These are phyloP conservation scores for Hoplodrina blanda DNA, from an alignment of 2,888 invertebrate genomes.

Conservation along the genomic window DNA sequence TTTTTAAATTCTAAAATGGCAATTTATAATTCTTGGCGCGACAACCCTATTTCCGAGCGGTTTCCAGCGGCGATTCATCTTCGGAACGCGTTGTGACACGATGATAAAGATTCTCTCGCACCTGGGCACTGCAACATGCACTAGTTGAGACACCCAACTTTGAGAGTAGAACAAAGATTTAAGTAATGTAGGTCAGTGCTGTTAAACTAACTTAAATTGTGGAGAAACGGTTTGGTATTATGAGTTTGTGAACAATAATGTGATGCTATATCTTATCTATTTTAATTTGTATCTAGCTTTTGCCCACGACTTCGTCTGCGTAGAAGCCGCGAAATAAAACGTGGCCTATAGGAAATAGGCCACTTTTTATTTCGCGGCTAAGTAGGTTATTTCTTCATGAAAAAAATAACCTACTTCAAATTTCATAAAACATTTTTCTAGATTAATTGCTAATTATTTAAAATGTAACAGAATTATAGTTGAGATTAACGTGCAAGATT, in stretches of 20 bases:
- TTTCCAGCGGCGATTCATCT: conserved; percentile 54
- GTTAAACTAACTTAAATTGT: conserved; percentile 1
- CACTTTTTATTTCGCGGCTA: too few species aligned
- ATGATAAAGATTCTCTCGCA: conserved; percentile 61
- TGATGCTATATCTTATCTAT: too few species aligned
- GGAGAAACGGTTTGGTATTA: neutral
- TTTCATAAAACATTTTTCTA: too few species aligned
- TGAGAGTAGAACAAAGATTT: conserved; percentile 16
- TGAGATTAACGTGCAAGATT: too few species aligned
- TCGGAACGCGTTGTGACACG: conserved; percentile 47
- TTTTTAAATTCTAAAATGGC: neutral
- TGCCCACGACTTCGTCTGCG: too few species aligned
- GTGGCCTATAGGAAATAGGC: too few species aligned
- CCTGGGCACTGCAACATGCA: conserved; percentile 53
- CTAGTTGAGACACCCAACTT: conserved; percentile 25
- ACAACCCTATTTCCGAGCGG: conserved; percentile 42
- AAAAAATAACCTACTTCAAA: too few species aligned
- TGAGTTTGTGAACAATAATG: neutral
- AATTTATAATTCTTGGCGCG: neutral
- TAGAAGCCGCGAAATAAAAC: too few species aligned
- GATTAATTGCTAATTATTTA: too few species aligned
- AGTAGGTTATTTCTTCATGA: too few species aligned
- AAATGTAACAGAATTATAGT: too few species aligned
- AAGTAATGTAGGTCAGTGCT: conserved; percentile 17
- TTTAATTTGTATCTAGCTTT: too few species aligned